Evolutionary conservation across 2,113 vertebrate species (phyloP).

Genomic region (Gnathonemus echidnorhynchus): DNA sequence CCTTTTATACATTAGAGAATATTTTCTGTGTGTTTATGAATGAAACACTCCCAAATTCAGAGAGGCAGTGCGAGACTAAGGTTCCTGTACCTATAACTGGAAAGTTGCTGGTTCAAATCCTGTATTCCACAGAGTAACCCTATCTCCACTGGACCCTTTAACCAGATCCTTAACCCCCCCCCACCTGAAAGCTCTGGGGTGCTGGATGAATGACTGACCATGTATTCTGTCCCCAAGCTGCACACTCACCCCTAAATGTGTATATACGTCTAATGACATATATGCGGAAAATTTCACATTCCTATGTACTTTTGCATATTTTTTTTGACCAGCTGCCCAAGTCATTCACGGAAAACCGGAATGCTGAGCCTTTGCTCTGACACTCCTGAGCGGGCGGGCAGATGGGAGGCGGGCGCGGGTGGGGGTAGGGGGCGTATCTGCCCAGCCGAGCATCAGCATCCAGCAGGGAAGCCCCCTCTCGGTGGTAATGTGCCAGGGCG

Average conservation of each 20-base stretch:
- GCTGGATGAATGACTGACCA: not conserved
- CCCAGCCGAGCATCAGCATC: constrained; percentile 83
- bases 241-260: not conserved
- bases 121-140: not conserved
- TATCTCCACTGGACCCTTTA: not conserved
- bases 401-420: constrained; percentile 78
- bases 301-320: not conserved
- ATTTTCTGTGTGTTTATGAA: not conserved
- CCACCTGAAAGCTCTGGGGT: not conserved
- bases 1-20: not conserved
- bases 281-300: not conserved
- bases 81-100: not conserved
- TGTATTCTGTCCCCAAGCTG: not conserved
- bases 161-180: not conserved
- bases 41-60: not conserved
- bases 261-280: not conserved
- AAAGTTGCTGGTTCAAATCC: not conserved
- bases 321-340: not conserved
- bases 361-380: constrained; percentile 79
- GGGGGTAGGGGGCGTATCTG: constrained; percentile 76
- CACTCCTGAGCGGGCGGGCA: constrained; percentile 77
- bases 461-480: constrained; percentile 79
- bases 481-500: constrained; percentile 85
- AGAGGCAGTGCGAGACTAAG: not conserved
- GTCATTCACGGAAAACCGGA: not conserved